Percentiles rank a stretch among this genome's conserved stretches.
Evolutionary conservation across 2,797 vertebrate species (phyloP).

Genomic region (Xenentodon cancila): DNA sequence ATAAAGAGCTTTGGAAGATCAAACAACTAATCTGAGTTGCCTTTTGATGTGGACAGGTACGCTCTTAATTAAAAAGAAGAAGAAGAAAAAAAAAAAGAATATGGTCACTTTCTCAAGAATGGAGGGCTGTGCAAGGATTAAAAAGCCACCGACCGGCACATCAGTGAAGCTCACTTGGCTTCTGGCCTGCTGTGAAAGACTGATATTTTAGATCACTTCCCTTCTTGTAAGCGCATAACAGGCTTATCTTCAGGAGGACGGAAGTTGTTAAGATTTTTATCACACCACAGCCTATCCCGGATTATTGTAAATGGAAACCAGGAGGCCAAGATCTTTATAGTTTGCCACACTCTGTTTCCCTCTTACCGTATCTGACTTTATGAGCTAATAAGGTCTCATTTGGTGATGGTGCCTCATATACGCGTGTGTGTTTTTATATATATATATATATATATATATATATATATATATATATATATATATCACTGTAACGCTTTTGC

Average conservation of each 20-base stretch:
- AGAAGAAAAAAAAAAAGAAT: conserved; percentile 33
- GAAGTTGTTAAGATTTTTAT: conserved; percentile 82
- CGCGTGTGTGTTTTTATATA: too few species aligned
- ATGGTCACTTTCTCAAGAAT: conserved; percentile 54
- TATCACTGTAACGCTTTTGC: conserved; percentile 6
- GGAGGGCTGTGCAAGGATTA: conserved; percentile 66
- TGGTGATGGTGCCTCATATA: too few species aligned
- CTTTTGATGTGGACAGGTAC: conserved; percentile 76
- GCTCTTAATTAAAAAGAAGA: conserved; percentile 71
- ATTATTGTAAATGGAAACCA: conserved; percentile 77
- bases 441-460: conserved; percentile 2
- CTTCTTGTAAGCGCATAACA: conserved; percentile 75
- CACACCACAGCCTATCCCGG: conserved; percentile 68
- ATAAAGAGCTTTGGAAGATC: conserved; percentile 77
- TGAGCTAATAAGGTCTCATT: background rate
- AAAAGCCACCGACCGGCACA: conserved; percentile 61
- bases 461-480: background rate
- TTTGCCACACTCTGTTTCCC: conserved; percentile 43
- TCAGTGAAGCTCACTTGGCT: conserved; percentile 76
- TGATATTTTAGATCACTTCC: conserved; percentile 82
- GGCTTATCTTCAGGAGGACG: conserved; percentile 75
- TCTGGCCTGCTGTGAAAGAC: conserved; percentile 77
- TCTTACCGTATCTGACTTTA: conserved; percentile 25
- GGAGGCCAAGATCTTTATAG: conserved; percentile 65
- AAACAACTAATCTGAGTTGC: conserved; percentile 70